Base-by-base conservation (phyloP, 2,797 vertebrate species). In the Botia almorhae region DNA sequence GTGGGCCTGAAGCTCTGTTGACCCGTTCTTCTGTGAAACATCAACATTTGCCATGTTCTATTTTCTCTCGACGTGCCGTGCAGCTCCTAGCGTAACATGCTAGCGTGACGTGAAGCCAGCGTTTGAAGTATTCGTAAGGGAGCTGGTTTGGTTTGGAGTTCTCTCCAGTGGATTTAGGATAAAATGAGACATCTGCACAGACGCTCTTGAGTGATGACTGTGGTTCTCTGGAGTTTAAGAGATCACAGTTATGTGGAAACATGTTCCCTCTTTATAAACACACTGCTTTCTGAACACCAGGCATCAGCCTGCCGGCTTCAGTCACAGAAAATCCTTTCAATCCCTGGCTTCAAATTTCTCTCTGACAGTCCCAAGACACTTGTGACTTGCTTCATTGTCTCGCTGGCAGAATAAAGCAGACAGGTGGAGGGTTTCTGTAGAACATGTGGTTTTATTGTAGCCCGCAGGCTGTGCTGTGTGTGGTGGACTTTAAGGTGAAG, bases 281-380 rank as follows among this genome's bases (percentile, higher is more conserved):
- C 13, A 39, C 10, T 36, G 17, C 55, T 71, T 72, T 74, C 26
- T 67, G 50, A 74, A 51, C 11, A 10, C 29, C 19, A 43, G n/a
- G 67, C 51, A 50, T 71, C 16, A 16, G 39, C 50, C 76, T 65
- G 67, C 67, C 71, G 77, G 67, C 55, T 61, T 7, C 48, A 17
- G 65, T 50, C 46, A 19, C 65, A 26, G 51, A 69, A 83, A 71
- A 83, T 36, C 60, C 19, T 68, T 80, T 80, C 68, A 72, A 11
- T 80, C 55, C 29, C 14, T 80, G 19, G 16, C 2, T 69, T 50
- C 64, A 53, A 21, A 60, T 2, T 33, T 63, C 46, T 70, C 36
- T 64, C 39, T 23, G 33, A 33, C 61, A 43, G 39, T 61, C 23
- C 60, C 48, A n/a, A 12, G 7, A 46, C 29, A 51, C 19, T 39